These are phyloP conservation scores for Ectropis grisescens DNA, from an alignment of 1,140 invertebrate species.

Conservation along the genomic window DNA sequence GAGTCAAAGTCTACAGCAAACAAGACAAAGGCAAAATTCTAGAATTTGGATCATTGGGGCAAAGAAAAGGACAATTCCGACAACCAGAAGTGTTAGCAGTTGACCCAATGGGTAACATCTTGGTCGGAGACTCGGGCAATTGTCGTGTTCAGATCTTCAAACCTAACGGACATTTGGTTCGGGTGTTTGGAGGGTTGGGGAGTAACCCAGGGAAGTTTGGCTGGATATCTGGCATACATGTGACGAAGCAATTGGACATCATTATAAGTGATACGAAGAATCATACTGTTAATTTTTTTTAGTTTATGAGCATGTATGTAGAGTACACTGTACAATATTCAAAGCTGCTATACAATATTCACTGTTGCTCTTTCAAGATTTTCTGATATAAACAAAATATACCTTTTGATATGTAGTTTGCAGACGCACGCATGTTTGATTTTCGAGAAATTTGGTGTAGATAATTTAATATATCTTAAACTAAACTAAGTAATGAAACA, in stretches of 20 bases:
- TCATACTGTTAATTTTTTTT: conserved; percentile 79
- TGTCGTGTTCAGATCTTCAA: conserved; percentile 82
- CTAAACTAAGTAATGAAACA: no score
- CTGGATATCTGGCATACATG: conserved; percentile 78
- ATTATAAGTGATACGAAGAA: conserved; percentile 80
- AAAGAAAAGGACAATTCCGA: conserved; percentile 74
- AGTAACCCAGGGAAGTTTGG: conserved; percentile 75
- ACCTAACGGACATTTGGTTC: conserved; percentile 73
- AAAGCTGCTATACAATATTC: no score
- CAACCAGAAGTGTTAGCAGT: conserved; percentile 78
- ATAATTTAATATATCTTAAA: no score
- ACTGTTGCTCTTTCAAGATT: no score
- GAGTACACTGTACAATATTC: no score
- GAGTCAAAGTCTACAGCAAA: conserved; percentile 73
- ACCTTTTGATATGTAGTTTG: no score
- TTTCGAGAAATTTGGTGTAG: no score
- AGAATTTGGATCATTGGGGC: conserved; percentile 74
- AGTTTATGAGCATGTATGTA: no score
- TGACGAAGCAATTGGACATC: conserved; percentile 75
- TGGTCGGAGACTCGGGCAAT: conserved; percentile 85
- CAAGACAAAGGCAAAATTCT: conserved; percentile 62
- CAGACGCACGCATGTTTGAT: no score
- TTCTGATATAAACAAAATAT: no score
- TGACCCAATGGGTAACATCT: conserved; percentile 78
- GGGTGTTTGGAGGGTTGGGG: conserved; percentile 75